Conservation (phyloP, 1,140 invertebrate species). For the Octopus sinensis region DNA sequence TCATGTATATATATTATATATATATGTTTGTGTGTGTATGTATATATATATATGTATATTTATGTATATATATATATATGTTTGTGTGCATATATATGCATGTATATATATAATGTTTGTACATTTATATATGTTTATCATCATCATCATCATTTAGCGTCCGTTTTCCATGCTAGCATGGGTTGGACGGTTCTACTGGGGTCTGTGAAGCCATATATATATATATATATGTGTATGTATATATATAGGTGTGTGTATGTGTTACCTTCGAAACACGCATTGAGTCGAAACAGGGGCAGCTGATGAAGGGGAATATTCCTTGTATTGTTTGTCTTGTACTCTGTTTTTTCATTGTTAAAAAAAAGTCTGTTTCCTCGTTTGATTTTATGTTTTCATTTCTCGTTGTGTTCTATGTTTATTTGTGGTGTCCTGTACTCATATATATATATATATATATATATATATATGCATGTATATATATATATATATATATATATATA, state of each 20-base stretch:
- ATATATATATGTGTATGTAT: constrained; percentile 15
- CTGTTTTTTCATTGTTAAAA: no score
- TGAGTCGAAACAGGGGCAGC: no score
- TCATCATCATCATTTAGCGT: no score
- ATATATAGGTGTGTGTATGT: constrained; percentile 18
- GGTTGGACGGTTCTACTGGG: neutral
- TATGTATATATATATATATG: neutral
- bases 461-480: constrained; percentile 1
- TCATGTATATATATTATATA: neutral
- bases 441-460: constrained; percentile 5
- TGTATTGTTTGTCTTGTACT: no score
- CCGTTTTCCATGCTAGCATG: neutral
- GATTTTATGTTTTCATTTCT: no score
- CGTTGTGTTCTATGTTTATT: no score
- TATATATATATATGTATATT: neutral
- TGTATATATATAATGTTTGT: neutral
- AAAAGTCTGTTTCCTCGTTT: no score
- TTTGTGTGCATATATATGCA: neutral
- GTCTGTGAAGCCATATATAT: neutral
- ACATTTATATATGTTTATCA: neutral
- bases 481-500: neutral
- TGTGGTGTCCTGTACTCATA: no score
- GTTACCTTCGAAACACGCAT: no score
- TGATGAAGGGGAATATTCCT: no score
- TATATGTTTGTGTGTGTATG: neutral